Percentiles rank a stretch among this genome's conserved stretches.
Conservation (phyloP, 1,140 invertebrate species). For the Hylaeus volcanicus region DNA sequence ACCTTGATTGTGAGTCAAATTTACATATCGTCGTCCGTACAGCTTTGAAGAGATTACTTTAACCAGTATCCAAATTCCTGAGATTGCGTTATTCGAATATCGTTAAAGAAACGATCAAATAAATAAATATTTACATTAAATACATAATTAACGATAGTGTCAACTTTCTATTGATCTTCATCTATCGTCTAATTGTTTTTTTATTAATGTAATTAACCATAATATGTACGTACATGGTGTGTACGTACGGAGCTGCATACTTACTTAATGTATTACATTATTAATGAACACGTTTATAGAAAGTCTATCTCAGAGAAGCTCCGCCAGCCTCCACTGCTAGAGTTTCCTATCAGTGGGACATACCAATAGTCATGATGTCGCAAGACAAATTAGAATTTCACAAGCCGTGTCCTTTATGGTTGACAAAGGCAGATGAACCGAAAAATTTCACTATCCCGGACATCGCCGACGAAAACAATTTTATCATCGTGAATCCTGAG, state of each 20-base stretch:
- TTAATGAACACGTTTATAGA: conserved; percentile 74
- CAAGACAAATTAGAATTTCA: conserved; percentile 82
- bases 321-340: conserved; percentile 69
- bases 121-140: too few relatives aligned
- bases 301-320: conserved; percentile 85
- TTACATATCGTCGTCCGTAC: conserved; percentile 14
- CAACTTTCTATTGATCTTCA: too few relatives aligned
- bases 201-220: too few relatives aligned
- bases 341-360: conserved; percentile 85
- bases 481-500: conserved; percentile 89
- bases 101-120: too few relatives aligned
- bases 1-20: neutral
- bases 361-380: conserved; percentile 83
- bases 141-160: too few relatives aligned
- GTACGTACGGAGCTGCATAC: too few relatives aligned
- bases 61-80: neutral
- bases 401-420: conserved; percentile 83
- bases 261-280: neutral
- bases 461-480: conserved; percentile 81
- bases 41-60: conserved; percentile 13
- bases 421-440: conserved; percentile 77
- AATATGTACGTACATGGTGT: too few relatives aligned
- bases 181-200: too few relatives aligned
- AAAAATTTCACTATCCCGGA: conserved; percentile 74
- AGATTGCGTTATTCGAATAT: conserved; percentile 6